Percentiles rank a stretch among this genome's conserved stretches.
Conservation (phyloP, 2,113 vertebrate species). For the Cryptotis parvus region DNA sequence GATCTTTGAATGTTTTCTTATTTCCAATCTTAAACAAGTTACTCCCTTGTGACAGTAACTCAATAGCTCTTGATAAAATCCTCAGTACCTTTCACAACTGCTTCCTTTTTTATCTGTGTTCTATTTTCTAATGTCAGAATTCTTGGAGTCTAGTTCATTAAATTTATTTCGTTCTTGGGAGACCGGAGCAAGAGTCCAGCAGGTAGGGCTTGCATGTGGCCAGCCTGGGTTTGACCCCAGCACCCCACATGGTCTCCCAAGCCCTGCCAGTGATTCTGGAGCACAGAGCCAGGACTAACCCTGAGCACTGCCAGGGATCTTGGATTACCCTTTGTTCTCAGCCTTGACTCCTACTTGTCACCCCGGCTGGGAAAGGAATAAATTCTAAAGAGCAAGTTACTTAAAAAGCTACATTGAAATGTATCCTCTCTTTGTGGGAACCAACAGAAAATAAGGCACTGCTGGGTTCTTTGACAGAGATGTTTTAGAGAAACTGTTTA, state of each 20-base stretch:
- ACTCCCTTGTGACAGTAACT: background rate
- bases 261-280: no score
- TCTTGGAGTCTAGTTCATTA: no score
- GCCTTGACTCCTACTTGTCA: no score
- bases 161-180: no score
- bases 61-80: background rate
- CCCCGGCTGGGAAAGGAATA: conserved; percentile 85
- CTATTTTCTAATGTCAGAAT: background rate
- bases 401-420: conserved; percentile 87
- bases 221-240: no score
- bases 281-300: no score
- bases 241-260: no score
- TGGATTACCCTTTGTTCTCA: no score
- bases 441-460: conserved; percentile 89
- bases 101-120: background rate
- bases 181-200: no score
- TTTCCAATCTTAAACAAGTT: background rate
- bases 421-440: conserved; percentile 89
- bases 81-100: background rate
- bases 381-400: conserved; percentile 87
- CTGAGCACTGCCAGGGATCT: no score
- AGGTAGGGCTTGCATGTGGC: no score
- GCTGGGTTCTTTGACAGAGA: conserved; percentile 91
- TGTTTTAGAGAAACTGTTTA: conserved; percentile 85
- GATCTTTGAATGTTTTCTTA: background rate